A percentile compares a stretch with the other conserved stretches of the same genome.
These are phyloP conservation scores for Pseudopodoces humilis DNA, from an alignment of 2,113 vertebrate genomes.

Conservation along the genomic window DNA sequence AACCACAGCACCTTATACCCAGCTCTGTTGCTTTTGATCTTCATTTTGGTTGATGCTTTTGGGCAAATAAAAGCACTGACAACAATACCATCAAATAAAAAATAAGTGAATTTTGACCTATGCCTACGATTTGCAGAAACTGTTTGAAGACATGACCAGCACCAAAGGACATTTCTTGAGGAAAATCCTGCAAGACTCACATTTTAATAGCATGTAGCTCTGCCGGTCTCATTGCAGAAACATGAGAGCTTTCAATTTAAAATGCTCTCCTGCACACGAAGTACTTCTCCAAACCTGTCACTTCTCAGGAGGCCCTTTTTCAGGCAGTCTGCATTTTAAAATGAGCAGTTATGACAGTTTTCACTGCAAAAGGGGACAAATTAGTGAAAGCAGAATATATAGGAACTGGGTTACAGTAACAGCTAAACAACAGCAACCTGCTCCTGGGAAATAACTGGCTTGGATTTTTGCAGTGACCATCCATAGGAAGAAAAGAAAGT, in stretches of 20 bases:
- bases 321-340: conserved; percentile 36
- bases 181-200: not conserved
- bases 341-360: conserved; percentile 37
- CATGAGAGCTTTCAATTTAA: not conserved
- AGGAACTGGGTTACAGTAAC: not conserved
- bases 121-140: not conserved
- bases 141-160: not conserved
- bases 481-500: not conserved
- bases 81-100: not conserved
- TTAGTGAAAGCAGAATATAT: not conserved
- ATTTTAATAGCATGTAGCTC: not conserved
- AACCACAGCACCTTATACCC: not conserved
- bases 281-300: conserved; percentile 5
- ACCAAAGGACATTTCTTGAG: not conserved
- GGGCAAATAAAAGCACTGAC: not conserved
- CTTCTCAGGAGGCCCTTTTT: conserved; percentile 30
- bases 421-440: not conserved
- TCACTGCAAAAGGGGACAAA: conserved; percentile 22
- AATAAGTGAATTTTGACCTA: not conserved
- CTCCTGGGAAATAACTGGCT: not conserved
- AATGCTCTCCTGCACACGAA: not conserved
- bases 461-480: not conserved
- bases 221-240: conserved; percentile 9
- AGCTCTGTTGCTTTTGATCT: not conserved
- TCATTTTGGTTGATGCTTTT: not conserved